Percentiles rank a stretch among this genome's conserved stretches.
These are phyloP conservation scores for Andrena bucephala DNA, from an alignment of 2,888 invertebrate species.

Conservation along the genomic window DNA sequence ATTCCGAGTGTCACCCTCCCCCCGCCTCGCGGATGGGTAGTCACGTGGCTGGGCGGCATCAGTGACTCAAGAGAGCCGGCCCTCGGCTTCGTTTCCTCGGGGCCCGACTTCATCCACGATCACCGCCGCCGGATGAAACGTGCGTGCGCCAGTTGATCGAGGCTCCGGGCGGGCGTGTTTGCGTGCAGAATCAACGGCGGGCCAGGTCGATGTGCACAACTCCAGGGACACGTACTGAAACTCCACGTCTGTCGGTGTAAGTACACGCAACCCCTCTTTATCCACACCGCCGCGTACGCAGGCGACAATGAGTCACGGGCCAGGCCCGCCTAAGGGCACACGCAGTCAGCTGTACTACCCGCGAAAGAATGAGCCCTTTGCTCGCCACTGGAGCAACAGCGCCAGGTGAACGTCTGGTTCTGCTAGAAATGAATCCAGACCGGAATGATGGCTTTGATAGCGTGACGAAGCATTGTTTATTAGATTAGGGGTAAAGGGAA, in stretches of 20 bases:
- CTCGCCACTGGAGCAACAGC: background rate
- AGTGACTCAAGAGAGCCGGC: slow-evolving; percentile 57
- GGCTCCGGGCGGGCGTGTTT: slow-evolving; percentile 30
- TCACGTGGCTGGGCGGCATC: slow-evolving; percentile 60
- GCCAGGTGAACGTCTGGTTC: too few species aligned
- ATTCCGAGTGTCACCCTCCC: slow-evolving; percentile 30
- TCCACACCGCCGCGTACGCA: slow-evolving; percentile 6
- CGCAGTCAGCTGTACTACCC: slow-evolving; percentile 61
- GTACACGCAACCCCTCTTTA: slow-evolving; percentile 46
- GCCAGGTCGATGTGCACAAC: slow-evolving; percentile 72
- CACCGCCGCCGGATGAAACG: slow-evolving; percentile 38
- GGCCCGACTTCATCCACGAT: background rate
- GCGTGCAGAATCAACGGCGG: slow-evolving; percentile 47
- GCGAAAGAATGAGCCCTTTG: slow-evolving; percentile 16
- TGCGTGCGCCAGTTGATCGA: slow-evolving; percentile 56
- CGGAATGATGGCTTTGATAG: background rate
- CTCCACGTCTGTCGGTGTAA: slow-evolving; percentile 68
- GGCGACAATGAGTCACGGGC: slow-evolving; percentile 64
- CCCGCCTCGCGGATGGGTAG: slow-evolving; percentile 36
- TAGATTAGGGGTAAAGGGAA: too few species aligned
- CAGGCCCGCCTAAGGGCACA: slow-evolving; percentile 31
- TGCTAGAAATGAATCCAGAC: background rate
- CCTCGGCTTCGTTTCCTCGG: background rate
- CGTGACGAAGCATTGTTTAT: background rate
- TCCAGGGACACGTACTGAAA: slow-evolving; percentile 59